Conservation (phyloP, 2,888 invertebrate species). For the Phlogophora meticulosa region DNA sequence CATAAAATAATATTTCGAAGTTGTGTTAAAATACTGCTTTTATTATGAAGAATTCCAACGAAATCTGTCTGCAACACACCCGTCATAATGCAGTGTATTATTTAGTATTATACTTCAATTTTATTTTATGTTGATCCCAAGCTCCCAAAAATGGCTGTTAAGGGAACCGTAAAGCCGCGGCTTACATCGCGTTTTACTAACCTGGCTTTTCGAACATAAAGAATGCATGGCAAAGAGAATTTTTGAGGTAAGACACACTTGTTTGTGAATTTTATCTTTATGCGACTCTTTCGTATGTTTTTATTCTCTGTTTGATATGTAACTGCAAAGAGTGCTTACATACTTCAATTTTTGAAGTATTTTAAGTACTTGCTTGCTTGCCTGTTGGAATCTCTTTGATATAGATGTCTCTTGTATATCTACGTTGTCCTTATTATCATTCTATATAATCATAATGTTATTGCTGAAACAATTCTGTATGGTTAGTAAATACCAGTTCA, state of each 20-base stretch:
- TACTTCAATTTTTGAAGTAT: constrained; percentile 26
- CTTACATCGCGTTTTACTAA: constrained; percentile 79
- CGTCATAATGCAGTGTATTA: constrained; percentile 72
- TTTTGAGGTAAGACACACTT: constrained; percentile 78
- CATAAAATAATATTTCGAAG: constrained; percentile 3
- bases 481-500: too few species aligned
- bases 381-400: constrained; percentile 41
- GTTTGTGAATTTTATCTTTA: constrained; percentile 75
- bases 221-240: constrained; percentile 84
- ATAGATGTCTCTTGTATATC: background rate
- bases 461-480: too few species aligned
- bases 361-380: constrained; percentile 14
- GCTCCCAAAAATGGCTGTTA: constrained; percentile 77
- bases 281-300: constrained; percentile 57
- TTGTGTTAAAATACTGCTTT: background rate
- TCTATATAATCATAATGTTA: too few species aligned
- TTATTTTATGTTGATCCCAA: constrained; percentile 84
- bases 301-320: constrained; percentile 54
- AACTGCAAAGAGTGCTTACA: constrained; percentile 32
- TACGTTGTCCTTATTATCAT: too few species aligned
- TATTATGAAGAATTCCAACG: background rate
- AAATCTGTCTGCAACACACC: constrained; percentile 57
- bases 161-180: constrained; percentile 82
- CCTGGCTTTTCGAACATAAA: constrained; percentile 79
- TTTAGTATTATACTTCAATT: constrained; percentile 78